Conservation (phyloP, 2,113 vertebrate species). For the Clarias batrachus region DNA sequence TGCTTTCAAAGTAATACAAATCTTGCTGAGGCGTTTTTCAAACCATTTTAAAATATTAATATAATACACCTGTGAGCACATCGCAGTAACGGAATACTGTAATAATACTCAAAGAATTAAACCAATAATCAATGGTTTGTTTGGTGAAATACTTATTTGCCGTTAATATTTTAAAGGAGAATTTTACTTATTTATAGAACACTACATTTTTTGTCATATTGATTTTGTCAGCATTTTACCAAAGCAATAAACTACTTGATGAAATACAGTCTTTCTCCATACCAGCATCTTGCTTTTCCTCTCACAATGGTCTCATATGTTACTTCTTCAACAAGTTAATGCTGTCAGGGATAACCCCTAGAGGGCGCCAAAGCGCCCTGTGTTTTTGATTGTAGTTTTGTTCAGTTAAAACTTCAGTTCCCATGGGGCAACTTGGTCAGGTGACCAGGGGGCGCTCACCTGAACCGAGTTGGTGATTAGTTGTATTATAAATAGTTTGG, state of each 20-base stretch:
- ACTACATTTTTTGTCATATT: background rate
- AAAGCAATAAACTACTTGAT: background rate
- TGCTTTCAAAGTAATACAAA: background rate
- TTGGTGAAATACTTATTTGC: background rate
- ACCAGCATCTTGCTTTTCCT: background rate
- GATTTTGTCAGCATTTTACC: background rate
- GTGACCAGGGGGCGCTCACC: too few relatives aligned
- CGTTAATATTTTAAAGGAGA: background rate
- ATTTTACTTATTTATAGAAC: background rate
- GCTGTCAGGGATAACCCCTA: too few relatives aligned
- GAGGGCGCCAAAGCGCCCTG: too few relatives aligned
- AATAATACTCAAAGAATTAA: background rate
- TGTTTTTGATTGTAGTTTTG: too few relatives aligned
- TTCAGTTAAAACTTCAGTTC: too few relatives aligned
- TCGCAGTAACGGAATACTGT: background rate
- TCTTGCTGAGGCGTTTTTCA: background rate
- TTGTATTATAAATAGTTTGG: too few relatives aligned
- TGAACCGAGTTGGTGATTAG: too few relatives aligned
- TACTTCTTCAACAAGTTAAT: too few relatives aligned
- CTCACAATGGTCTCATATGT: too few relatives aligned
- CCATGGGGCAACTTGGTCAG: too few relatives aligned
- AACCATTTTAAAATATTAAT: background rate
- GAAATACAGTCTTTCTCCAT: background rate
- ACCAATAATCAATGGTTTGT: background rate
- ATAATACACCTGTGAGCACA: background rate